These are phyloP conservation scores for Psittacula cyanocephala DNA, from an alignment of 2,113 vertebrate species.

Conservation along the genomic window DNA sequence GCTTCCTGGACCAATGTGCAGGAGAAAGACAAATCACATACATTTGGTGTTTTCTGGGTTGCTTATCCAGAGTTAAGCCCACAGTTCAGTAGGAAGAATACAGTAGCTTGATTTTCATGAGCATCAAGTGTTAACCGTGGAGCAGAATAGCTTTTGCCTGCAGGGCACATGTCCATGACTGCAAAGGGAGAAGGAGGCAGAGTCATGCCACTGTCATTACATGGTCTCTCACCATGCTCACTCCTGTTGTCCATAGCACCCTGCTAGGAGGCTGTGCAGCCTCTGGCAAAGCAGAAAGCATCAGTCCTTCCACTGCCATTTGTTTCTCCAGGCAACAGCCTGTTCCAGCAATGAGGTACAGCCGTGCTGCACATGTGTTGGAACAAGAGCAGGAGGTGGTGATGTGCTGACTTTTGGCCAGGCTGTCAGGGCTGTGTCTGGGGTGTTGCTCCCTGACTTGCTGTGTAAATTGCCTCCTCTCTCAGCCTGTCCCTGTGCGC, in stretches of 20 bases:
- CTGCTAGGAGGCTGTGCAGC: not conserved
- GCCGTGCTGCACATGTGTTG: fast-evolving
- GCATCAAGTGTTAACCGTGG: fast-evolving
- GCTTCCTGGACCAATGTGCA: fast-evolving
- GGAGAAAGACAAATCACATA: not conserved
- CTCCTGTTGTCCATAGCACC: not conserved
- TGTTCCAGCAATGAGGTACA: not conserved
- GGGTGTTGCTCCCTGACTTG: not conserved
- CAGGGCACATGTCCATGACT: not conserved
- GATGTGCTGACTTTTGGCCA: not conserved
- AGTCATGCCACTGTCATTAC: not conserved
- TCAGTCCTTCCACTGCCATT: not conserved
- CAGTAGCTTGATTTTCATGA: not conserved
- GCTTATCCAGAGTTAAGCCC: not conserved
- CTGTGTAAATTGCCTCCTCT: not conserved
- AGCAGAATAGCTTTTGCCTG: not conserved
- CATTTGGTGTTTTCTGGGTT: not conserved
- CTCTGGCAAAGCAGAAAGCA: not conserved
- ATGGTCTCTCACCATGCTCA: not conserved
- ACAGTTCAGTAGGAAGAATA: not conserved
- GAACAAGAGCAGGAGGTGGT: not conserved
- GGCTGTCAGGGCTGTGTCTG: not conserved
- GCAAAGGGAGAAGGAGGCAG: not conserved
- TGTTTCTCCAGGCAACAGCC: not conserved
- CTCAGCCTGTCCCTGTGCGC: not conserved